These are phyloP conservation scores for Laothoe populi DNA, from an alignment of 2,888 invertebrate genomes.

Conservation along the genomic window DNA sequence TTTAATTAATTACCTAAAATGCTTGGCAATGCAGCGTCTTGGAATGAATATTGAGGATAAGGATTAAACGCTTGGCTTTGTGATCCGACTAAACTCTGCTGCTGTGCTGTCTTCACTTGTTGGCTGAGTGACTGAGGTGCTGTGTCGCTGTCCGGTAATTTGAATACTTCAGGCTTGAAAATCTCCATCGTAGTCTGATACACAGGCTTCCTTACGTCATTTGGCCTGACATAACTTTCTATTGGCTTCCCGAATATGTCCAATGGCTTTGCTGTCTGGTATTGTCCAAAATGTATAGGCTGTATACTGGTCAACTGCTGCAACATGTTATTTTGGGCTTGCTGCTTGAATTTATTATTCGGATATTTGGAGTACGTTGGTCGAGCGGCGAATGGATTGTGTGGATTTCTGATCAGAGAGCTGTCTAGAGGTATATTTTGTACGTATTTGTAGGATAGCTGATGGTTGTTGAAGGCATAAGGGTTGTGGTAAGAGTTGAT, in stretches of 20 bases:
- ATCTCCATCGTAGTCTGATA: conserved; percentile 56
- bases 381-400: conserved; percentile 68
- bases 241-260: conserved; percentile 68
- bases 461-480: conserved; percentile 63
- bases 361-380: conserved; percentile 69
- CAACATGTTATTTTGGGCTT: conserved; percentile 59
- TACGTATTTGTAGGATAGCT: conserved; percentile 65
- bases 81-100: conserved; percentile 55
- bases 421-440: conserved; percentile 73
- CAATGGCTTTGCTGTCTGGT: conserved; percentile 63
- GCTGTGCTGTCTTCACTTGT: conserved; percentile 76
- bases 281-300: conserved; percentile 70
- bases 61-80: conserved; percentile 56
- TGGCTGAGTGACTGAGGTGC: conserved; percentile 68
- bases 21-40: conserved; percentile 68
- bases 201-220: conserved; percentile 53
- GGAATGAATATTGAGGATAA: conserved; percentile 67
- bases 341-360: conserved; percentile 71
- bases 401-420: conserved; percentile 69
- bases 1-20: conserved; percentile 64
- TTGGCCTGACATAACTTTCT: conserved; percentile 63
- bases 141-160: conserved; percentile 68
- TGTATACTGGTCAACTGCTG: conserved; percentile 73
- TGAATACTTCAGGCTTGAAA: conserved; percentile 74
- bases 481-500: conserved; percentile 79